phyloP scores from a whole-genome alignment of 2,797 vertebrate species.

The Xenentodon cancila region DNA sequence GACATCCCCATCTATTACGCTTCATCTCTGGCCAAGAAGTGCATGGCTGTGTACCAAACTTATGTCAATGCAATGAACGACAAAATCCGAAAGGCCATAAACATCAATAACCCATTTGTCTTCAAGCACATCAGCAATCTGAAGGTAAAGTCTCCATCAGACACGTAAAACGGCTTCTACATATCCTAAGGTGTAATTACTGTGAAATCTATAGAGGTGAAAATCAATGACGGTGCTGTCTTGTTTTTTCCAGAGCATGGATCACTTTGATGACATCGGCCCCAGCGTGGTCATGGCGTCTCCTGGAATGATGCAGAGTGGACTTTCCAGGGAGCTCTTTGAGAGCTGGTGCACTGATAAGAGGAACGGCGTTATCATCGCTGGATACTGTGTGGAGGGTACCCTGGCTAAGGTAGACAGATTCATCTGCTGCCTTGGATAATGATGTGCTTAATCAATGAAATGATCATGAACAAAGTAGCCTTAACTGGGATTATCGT shows the following conservation, averaged over 20 bases:
- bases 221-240: too few relatives aligned
- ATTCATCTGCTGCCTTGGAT: too few relatives aligned
- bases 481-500: too few relatives aligned
- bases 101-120: conserved; percentile 98
- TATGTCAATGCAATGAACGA: conserved; percentile 98
- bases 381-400: conserved; percentile 95
- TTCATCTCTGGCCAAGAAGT: conserved; percentile 97
- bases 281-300: conserved; percentile 98
- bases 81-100: conserved; percentile 98
- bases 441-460: too few relatives aligned
- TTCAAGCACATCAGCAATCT: conserved; percentile 99
- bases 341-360: conserved; percentile 99
- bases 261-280: conserved; percentile 97
- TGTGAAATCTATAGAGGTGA: too few relatives aligned
- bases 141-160: conserved; percentile 81
- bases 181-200: too few relatives aligned
- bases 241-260: conserved; percentile 89
- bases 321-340: conserved; percentile 94
- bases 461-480: too few relatives aligned
- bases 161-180: too few relatives aligned
- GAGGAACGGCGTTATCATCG: conserved; percentile 96
- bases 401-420: conserved; percentile 91
- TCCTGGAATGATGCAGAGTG: conserved; percentile 98
- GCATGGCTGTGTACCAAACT: conserved; percentile 98
- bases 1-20: conserved; percentile 97